Evolutionary conservation across 2,888 invertebrate species (phyloP), one percentile per base, ranked within the genome.

Genomic region (Physocephala rufipes): DNA sequence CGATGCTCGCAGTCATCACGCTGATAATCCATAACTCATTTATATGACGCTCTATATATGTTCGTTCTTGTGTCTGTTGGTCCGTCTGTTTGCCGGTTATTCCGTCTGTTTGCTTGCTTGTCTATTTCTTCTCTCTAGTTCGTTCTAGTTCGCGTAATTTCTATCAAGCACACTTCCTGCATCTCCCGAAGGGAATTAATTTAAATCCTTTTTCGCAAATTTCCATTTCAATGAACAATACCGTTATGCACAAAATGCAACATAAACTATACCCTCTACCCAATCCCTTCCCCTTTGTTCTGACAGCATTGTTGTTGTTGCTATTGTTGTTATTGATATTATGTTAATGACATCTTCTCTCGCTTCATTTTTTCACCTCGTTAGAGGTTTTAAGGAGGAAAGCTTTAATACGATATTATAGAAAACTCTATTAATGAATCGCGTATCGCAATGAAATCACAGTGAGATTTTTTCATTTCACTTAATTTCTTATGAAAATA

Each of bases 191-290:
- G 58, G 15, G 26, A 67, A 67, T 67, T 67, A 55, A 67, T 55
- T 67, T 58, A 67, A 67, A 67, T 67, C 59, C 43, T 67, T 67
- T 67, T 59, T 75, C 78, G 76, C 77, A 77, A 78, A 82, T n/a
- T 83, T 83, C 82, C 82, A 82, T 82, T 81, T 82, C 80, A 82
- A 83, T 82, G 81, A 82, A 81, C 83, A 83, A 82, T 82, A 81
- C 81, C 81, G 81, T 81, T 81, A 79, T 79, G 80, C 79, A 78
- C 77, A 72, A 76, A 71, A 74, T 71, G 64, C 59, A 68, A 72
- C 73, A 69, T 47, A 67, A 67, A 43, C 58, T 67, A 13, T 64
- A 26, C 64, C 7, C 4, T 66, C n/a, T n/a, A n/a, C n/a, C n/a
- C n/a, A n/a, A n/a, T n/a, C n/a, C 19, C 51, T 36, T 65, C n/a